Percentiles rank a stretch among this genome's conserved stretches.
Conservation (phyloP, 2,113 vertebrate species). For the Pimephales promelas region DNA sequence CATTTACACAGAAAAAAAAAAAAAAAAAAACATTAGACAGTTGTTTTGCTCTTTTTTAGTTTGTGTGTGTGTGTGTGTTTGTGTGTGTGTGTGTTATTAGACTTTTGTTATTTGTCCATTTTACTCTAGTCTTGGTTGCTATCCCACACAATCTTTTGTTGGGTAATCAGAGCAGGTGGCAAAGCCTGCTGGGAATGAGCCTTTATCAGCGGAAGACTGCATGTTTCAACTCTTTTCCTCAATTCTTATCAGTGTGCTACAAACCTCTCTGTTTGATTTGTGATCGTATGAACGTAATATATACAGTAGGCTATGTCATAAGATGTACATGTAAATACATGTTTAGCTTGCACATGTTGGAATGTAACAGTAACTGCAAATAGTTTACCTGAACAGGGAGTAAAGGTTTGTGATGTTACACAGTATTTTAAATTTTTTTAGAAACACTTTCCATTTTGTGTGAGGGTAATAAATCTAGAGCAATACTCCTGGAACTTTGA, state of each 20-base stretch:
- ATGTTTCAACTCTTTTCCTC: too few relatives aligned
- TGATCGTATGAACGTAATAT: not conserved
- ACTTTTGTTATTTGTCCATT: slow-evolving; percentile 9
- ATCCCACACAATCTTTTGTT: slow-evolving; percentile 1
- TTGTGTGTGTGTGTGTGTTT: not conserved
- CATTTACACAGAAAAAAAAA: not conserved
- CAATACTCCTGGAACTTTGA: not conserved
- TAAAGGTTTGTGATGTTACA: not conserved
- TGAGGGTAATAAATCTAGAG: not conserved
- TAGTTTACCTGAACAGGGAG: not conserved
- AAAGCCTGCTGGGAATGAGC: slow-evolving; percentile 5
- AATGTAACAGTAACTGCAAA: not conserved
- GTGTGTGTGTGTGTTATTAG: not conserved
- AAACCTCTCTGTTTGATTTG: slow-evolving; percentile 1
- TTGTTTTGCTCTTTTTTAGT: slow-evolving; percentile 2
- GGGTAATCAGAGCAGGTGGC: slow-evolving; percentile 35
- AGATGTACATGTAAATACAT: not conserved
- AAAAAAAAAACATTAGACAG: not conserved
- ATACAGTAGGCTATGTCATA: not conserved
- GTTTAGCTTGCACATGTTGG: not conserved
- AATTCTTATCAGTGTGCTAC: too few relatives aligned
- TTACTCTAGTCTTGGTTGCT: not conserved
- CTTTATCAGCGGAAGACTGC: slow-evolving; percentile 15
- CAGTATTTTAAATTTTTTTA: not conserved
- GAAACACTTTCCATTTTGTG: not conserved